A percentile compares a stretch with the other conserved stretches of the same genome.
These are phyloP conservation scores for Cydia strobilella DNA, from an alignment of 1,140 invertebrate species.

Conservation along the genomic window DNA sequence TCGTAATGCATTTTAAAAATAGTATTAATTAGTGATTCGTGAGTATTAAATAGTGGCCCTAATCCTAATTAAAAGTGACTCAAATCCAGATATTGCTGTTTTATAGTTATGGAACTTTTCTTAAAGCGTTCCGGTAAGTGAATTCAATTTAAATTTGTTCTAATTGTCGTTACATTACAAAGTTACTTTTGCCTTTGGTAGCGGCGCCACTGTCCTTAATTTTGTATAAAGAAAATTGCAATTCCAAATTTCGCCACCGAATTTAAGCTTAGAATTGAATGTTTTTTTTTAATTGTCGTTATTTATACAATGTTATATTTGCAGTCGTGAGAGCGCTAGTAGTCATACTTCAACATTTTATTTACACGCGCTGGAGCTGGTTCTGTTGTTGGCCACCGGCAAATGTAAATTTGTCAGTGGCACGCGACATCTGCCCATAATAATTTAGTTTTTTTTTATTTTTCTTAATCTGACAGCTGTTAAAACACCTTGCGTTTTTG, in stretches of 20 bases:
- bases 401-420: neutral
- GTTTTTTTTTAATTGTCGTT: slow-evolving; percentile 3
- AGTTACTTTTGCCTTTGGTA: neutral
- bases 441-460: slow-evolving; percentile 29
- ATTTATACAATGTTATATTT: slow-evolving; percentile 4
- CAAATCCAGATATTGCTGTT: neutral
- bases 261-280: neutral
- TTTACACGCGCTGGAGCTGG: neutral
- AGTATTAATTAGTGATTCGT: neutral
- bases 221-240: neutral
- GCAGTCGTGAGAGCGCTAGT: neutral
- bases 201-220: slow-evolving; percentile 13
- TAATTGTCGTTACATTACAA: neutral
- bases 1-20: neutral
- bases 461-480: slow-evolving; percentile 23
- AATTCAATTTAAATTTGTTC: slow-evolving; percentile 19
- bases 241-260: neutral
- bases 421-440: slow-evolving; percentile 26
- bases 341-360: neutral
- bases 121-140: slow-evolving; percentile 12
- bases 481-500: slow-evolving; percentile 22
- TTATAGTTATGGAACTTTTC: slow-evolving; percentile 8
- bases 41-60: neutral
- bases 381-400: neutral
- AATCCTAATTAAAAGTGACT: neutral